phyloP scores from a whole-genome alignment of 2,888 invertebrate species.

The Clivina fossor region DNA sequence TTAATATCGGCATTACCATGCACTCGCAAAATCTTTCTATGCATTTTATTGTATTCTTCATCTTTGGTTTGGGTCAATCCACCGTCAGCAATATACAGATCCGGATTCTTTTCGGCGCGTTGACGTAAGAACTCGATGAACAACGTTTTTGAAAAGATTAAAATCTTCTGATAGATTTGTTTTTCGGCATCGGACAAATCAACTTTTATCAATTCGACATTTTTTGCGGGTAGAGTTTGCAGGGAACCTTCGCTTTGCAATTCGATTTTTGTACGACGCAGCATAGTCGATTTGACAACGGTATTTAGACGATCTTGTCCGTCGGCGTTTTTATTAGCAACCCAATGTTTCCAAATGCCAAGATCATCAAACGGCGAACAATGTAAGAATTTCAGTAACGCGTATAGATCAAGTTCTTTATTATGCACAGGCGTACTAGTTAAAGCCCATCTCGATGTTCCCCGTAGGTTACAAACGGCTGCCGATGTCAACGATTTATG shows the following conservation, averaged over 20 bases:
- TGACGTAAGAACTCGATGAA: constrained; percentile 78
- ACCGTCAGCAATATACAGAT: constrained; percentile 36
- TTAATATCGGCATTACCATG: constrained; percentile 58
- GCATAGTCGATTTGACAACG: constrained; percentile 79
- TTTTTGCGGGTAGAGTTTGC: constrained; percentile 63
- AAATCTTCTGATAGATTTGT: constrained; percentile 74
- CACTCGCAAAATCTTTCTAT: constrained; percentile 62
- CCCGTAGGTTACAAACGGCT: constrained; percentile 67
- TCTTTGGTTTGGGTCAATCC: constrained; percentile 42
- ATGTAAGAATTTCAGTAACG: constrained; percentile 78
- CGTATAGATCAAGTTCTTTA: constrained; percentile 80
- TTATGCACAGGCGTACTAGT: constrained; percentile 97
- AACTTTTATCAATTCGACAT: constrained; percentile 61
- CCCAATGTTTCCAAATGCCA: constrained; percentile 87
- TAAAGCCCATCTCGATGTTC: constrained; percentile 75
- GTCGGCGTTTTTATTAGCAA: constrained; percentile 78
- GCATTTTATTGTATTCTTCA: constrained; percentile 63
- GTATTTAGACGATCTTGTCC: constrained; percentile 82
- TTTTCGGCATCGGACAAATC: constrained; percentile 69
- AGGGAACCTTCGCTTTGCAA: constrained; percentile 66
- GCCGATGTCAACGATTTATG: constrained; percentile 74
- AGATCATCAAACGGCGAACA: constrained; percentile 90
- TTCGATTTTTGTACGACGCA: constrained; percentile 86
- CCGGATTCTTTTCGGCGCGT: constrained; percentile 66
- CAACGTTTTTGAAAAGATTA: constrained; percentile 71